These are phyloP conservation scores for Zeuzera pyrina DNA, from an alignment of 2,888 invertebrate species.

Conservation along the genomic window DNA sequence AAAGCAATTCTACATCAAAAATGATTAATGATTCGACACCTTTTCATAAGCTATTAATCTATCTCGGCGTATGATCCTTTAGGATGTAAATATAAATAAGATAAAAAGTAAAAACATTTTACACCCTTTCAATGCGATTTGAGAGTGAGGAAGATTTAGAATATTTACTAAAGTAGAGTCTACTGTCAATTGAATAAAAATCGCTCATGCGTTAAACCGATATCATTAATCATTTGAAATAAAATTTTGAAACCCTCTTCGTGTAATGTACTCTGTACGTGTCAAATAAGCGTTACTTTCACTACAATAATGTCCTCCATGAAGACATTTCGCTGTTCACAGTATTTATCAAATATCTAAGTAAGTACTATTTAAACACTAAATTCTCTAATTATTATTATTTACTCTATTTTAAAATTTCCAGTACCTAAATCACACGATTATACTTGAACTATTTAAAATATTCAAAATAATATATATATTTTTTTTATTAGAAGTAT, in stretches of 20 bases:
- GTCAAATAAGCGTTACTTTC: too few relatives aligned
- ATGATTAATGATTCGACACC: conserved; percentile 21
- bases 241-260: conserved; percentile 28
- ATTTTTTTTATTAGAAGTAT: not conserved
- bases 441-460: not conserved
- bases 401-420: too few relatives aligned
- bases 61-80: conserved; percentile 25
- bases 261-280: too few relatives aligned
- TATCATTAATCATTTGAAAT: conserved; percentile 62
- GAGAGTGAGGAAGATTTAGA: conserved; percentile 41
- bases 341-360: too few relatives aligned
- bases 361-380: too few relatives aligned
- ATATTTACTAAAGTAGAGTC: conserved; percentile 44
- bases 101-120: conserved; percentile 30
- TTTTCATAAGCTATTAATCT: conserved; percentile 31
- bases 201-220: conserved; percentile 45
- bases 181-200: conserved; percentile 55
- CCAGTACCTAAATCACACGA: too few relatives aligned
- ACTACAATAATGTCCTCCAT: too few relatives aligned
- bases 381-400: too few relatives aligned
- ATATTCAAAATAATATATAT: not conserved
- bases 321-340: too few relatives aligned
- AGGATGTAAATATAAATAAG: conserved; percentile 38
- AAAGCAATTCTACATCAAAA: too few relatives aligned
- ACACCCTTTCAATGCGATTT: conserved; percentile 41